Base-by-base conservation (phyloP, 2,113 vertebrate genomes). In the Neopipo cinnamomea region DNA sequence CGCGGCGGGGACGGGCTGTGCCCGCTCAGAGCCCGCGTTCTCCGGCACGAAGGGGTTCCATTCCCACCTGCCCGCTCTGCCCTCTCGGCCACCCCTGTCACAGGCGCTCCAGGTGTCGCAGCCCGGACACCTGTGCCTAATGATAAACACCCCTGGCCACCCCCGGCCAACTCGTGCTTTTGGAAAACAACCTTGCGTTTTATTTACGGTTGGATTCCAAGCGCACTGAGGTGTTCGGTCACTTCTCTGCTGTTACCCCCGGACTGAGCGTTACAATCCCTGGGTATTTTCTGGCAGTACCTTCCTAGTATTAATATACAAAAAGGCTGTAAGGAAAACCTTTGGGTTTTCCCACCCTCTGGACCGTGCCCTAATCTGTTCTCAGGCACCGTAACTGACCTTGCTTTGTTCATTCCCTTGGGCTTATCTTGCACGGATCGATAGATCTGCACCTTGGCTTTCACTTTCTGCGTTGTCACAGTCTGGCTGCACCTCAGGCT, bases 231-330 rank as follows among this genome's bases (percentile, higher is more conserved):
- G 44, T 58, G 1, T 24, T 62, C 35, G 21, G 49, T 21, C 49
- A 1, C 52, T 63, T 31, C 63, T 67, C 10, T 22, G 85, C 90
- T 30, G 52, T 74, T 33, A 0, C 14, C 71, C 82, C 74, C 9
- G 62, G 47, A 3, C 44, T 19, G 1, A 3, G 52, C 1, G 1
- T 18, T 61, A 19, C 6, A 0, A 23, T 8, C 62, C n/a, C 49
- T 62, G 15, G 75, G 39, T 52, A 0, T 68, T 89, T 12, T 71
- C 66, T 31, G 65, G 35, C 33, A 11, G 10, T 3, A 2, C 44
- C 23, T n/a, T 44, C 55, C 56, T 87, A 28, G 62, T 63, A 12
- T 76, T 87, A 63, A 33, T 68, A 24, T 5, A 58, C 31, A 6
- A 18, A 73, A 44, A 33, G 23, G 46, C 55, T 55, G 35, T 8